phyloP scores from a whole-genome alignment of 92 coral and sea anemone species.

The Zoanthus sansibaricus region DNA sequence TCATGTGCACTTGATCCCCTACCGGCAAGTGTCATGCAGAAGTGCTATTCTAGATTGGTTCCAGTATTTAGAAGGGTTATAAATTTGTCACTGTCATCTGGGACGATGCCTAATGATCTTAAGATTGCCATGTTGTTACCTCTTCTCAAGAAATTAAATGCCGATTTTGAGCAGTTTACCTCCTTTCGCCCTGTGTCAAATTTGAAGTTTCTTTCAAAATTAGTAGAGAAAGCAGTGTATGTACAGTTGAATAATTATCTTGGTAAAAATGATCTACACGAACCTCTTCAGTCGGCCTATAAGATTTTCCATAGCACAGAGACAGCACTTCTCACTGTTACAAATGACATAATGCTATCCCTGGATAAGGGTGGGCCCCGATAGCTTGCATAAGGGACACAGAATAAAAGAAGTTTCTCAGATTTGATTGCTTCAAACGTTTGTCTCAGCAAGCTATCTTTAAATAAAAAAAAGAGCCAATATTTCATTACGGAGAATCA shows the following conservation, averaged over 20 bases:
- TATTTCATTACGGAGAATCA: no score
- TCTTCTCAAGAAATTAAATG: slow-evolving; percentile 31
- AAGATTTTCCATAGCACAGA: no score
- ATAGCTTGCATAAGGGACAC: no score
- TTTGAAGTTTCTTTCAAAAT: slow-evolving; percentile 47
- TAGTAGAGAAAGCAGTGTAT: slow-evolving; percentile 46
- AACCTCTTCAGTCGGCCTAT: slow-evolving; percentile 24
- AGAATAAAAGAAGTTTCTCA: no score
- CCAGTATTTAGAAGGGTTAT: slow-evolving; percentile 35
- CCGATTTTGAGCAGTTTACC: slow-evolving; percentile 39
- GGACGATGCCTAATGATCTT: slow-evolving; percentile 28
- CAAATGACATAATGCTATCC: slow-evolving; percentile 24
- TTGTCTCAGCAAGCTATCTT: no score
- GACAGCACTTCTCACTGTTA: no score
- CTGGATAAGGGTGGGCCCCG: neutral
- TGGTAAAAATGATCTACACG: slow-evolving; percentile 43
- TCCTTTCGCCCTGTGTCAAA: slow-evolving; percentile 44
- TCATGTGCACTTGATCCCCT: slow-evolving; percentile 45
- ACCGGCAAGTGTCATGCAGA: slow-evolving; percentile 34
- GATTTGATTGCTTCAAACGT: no score
- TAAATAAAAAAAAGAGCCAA: no score
- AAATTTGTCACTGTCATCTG: neutral
- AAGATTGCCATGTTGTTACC: slow-evolving; percentile 40
- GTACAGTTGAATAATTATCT: slow-evolving; percentile 42
- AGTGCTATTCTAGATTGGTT: neutral